A percentile compares a stretch with the other conserved stretches of the same genome.
Evolutionary conservation across 2,888 invertebrate genomes (phyloP).

Genomic region (Lottia scabra): DNA sequence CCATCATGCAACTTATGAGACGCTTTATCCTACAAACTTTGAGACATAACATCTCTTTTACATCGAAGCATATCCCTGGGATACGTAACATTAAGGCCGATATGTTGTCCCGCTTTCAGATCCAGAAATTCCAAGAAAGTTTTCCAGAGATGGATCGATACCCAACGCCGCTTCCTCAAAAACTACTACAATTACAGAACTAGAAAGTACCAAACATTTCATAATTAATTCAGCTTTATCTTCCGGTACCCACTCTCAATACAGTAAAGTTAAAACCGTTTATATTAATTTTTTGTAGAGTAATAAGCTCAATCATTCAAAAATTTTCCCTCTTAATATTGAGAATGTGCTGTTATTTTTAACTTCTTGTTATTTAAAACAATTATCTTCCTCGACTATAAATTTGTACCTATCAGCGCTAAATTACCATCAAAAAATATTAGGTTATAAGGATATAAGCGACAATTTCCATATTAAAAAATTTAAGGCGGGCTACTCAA

Average conservation of each 20-base stretch:
- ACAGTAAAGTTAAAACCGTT: too few species aligned
- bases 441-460: neutral
- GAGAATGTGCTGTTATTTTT: neutral
- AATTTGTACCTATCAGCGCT: neutral
- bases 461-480: neutral
- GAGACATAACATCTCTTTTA: constrained; percentile 4
- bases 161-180: neutral
- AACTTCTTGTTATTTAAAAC: neutral
- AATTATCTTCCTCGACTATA: neutral
- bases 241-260: too few species aligned
- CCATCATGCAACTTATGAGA: constrained; percentile 12
- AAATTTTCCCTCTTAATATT: neutral
- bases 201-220: too few species aligned
- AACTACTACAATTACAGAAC: neutral
- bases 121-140: neutral
- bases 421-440: neutral
- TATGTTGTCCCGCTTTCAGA: too few species aligned
- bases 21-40: constrained; percentile 7
- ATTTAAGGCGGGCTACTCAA: neutral
- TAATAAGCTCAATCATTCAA: too few species aligned
- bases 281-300: too few species aligned
- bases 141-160: neutral
- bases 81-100: too few species aligned
- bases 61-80: neutral
- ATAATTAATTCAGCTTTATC: too few species aligned